Base-by-base conservation (phyloP, 2,113 vertebrate genomes). In the Platysternon megacephalum region DNA sequence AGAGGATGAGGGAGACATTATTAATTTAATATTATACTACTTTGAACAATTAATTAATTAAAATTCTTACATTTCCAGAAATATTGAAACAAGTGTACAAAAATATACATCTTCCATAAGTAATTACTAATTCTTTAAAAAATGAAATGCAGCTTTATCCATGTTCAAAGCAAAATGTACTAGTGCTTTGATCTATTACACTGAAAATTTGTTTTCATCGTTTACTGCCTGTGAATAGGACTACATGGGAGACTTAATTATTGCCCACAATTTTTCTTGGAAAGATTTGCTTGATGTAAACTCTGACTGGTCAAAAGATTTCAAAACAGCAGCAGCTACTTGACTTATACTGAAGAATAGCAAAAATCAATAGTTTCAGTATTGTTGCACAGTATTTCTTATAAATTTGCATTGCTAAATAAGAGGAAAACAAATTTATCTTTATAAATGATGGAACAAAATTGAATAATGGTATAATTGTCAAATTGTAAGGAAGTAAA, bases 311-410 rank as follows among this genome's bases (percentile, higher is more conserved):
- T 93, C 91, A 82, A 58, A 84, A 4, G 53, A 12, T 79, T 11
- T 82, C 79, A 84, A 91, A 96, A 82, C 55, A 89, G 91, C 91
- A 94, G 92, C 92, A 95, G 7, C 35, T 95, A 84, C 89, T 90
- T 83, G 84, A 95, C 91, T 94, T 92, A 93, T 11, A 13, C 44
- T 8, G 56, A 83, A 81, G 3, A 90, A 80, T 85, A 84, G 78
- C 83, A 79, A 85, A 91, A 96, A 90, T 32, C 91, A 91, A 68
- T 5, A 0, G 2, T 9, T 91, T 65, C 90, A 85, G 72, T 82
- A 79, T 1, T 55, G 72, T 56, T 79, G 68, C 84, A 52, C 86
- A 68, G 58, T 42, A 17, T 9, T 92, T 85, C 89, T 88, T 42
- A 39, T 29, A n/a, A 56, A 88, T 68, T 82, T 94, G 56, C 56